Evolutionary conservation across 2,888 invertebrate species (phyloP).

Genomic region (Aelia acuminata): DNA sequence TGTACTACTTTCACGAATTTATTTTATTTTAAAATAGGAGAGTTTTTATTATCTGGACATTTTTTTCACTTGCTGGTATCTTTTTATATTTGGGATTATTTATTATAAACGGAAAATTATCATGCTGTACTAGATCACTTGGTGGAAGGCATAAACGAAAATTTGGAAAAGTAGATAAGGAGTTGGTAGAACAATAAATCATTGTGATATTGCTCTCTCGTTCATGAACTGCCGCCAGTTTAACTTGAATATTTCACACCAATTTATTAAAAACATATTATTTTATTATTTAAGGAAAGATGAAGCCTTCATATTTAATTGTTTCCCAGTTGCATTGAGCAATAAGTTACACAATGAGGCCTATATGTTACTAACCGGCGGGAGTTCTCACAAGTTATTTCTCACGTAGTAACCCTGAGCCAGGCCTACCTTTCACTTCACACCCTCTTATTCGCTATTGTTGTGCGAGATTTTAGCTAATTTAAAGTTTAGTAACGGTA

Average conservation of each 20-base stretch:
- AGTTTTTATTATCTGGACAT: too few relatives aligned
- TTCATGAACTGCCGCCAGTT: too few relatives aligned
- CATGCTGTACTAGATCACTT: too few relatives aligned
- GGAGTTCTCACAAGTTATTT: not conserved
- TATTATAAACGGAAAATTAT: too few relatives aligned
- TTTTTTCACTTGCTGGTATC: too few relatives aligned
- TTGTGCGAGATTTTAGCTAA: conserved; percentile 32
- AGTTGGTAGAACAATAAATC: too few relatives aligned
- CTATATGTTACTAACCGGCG: not conserved
- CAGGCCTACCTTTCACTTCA: not conserved
- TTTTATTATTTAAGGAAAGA: not conserved
- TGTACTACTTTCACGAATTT: too few relatives aligned
- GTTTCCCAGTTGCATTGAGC: not conserved
- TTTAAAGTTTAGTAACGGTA: conserved; percentile 10
- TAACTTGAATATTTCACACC: not conserved
- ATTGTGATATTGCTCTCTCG: too few relatives aligned
- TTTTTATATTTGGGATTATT: too few relatives aligned
- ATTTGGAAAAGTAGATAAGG: too few relatives aligned
- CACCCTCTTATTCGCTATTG: conserved; percentile 28
- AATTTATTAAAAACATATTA: not conserved
- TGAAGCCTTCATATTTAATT: not conserved
- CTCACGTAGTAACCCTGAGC: conserved; percentile 42
- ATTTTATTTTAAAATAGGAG: too few relatives aligned
- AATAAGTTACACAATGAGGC: not conserved
- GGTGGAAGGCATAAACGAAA: too few relatives aligned